phyloP scores from a whole-genome alignment of 2,888 invertebrate genomes.

The Notodonta dromedarius region DNA sequence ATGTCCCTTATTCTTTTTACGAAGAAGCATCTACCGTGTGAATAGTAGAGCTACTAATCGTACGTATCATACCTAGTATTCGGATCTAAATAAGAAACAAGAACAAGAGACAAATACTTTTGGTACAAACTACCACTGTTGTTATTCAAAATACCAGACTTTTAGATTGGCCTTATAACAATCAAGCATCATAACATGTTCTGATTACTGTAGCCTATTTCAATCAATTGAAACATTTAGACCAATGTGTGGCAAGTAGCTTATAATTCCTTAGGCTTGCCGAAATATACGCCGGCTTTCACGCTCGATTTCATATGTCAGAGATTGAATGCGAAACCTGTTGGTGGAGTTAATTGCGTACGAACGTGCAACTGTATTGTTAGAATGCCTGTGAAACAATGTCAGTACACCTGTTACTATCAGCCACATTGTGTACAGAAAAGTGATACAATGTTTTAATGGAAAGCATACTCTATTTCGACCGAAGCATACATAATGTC shows the following conservation, averaged over 20 bases:
- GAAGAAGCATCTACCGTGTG: too few species aligned
- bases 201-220: conserved; percentile 4
- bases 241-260: conserved; percentile 32
- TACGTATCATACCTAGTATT: too few species aligned
- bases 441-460: neutral
- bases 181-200: neutral
- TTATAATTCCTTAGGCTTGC: conserved; percentile 24
- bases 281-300: conserved; percentile 44
- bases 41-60: too few species aligned
- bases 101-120: too few species aligned
- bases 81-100: too few species aligned
- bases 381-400: conserved; percentile 24
- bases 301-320: conserved; percentile 52
- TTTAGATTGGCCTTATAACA: neutral
- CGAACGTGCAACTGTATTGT: conserved; percentile 38
- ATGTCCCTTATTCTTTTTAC: too few species aligned
- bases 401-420: neutral
- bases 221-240: conserved; percentile 13
- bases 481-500: neutral
- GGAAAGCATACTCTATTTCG: neutral
- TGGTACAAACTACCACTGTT: neutral
- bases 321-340: conserved; percentile 37
- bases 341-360: conserved; percentile 37
- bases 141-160: neutral
- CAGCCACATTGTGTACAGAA: neutral